These are phyloP conservation scores for Hucho hucho DNA, from an alignment of 2,113 vertebrate genomes.

Conservation along the genomic window DNA sequence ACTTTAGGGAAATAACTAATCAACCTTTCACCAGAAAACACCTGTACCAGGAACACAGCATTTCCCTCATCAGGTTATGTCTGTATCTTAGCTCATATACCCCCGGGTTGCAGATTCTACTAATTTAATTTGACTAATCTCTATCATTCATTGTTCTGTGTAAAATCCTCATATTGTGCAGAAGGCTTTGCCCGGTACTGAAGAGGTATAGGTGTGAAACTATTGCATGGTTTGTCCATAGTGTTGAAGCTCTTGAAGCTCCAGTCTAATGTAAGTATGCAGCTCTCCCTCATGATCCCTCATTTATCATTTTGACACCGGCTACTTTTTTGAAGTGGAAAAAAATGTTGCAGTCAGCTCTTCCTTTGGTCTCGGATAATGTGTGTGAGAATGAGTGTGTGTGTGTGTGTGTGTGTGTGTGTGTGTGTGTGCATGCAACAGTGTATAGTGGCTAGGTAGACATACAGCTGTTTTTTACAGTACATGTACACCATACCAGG, in stretches of 20 bases:
- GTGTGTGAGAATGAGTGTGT: constrained; percentile 31
- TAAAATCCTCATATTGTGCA: constrained; percentile 31
- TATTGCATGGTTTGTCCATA: neutral
- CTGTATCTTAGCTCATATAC: constrained; percentile 48
- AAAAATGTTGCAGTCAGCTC: constrained; percentile 80
- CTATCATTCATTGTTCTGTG: constrained; percentile 43
- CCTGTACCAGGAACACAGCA: constrained; percentile 50
- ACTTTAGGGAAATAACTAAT: constrained; percentile 69
- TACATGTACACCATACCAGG: constrained; percentile 30
- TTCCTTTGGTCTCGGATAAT: constrained; percentile 66
- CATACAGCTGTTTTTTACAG: constrained; percentile 54
- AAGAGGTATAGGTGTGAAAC: neutral
- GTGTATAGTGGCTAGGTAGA: constrained; percentile 61
- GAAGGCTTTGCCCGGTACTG: constrained; percentile 14
- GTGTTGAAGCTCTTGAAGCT: constrained; percentile 42
- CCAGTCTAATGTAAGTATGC: constrained; percentile 66
- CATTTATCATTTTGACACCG: constrained; percentile 80
- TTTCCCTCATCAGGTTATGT: constrained; percentile 21
- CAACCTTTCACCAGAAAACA: constrained; percentile 64
- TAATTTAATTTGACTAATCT: constrained; percentile 45
- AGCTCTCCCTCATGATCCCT: constrained; percentile 67
- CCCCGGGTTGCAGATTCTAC: constrained; percentile 25
- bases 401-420: neutral
- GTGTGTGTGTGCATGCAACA: constrained; percentile 36
- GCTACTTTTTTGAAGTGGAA: constrained; percentile 75